Base-by-base conservation (phyloP, 2,888 invertebrate species). In the Aproaerema taeniolella region DNA sequence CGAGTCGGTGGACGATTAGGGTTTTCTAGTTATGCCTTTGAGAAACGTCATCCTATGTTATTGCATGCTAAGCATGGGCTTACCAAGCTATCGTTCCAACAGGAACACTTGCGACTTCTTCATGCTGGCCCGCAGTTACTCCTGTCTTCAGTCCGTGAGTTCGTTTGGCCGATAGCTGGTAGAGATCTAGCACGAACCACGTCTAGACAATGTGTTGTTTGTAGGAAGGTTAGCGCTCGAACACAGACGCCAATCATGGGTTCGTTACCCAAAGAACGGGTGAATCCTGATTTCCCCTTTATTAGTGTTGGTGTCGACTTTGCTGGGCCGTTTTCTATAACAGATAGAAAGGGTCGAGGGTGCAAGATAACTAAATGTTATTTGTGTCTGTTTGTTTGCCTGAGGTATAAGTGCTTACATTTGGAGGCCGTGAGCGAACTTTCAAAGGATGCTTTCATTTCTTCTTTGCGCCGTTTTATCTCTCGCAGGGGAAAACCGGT, bases 41-140 rank as follows among this genome's bases (percentile, higher is more conserved):
- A 49, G n/a, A 41, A 41, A 16, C 46, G 38, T 16, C 41, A 46
- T 31, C 46, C 46, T 2, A 31, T 38, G n/a, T n/a, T 49, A 11
- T 30, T 49, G 12, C 29, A 35, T 29, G n/a, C 38, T 1, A 44
- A 42, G 6, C 47, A 50, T 41, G 31, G 37, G 11, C 31, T 50
- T 13, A 48, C 45, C 0, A 43, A 42, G 26, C n/a, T 50, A 1
- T 5, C 46, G 8, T 36, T 49, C 31, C 2, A 6, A 32, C 26
- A 7, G n/a, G 44, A 51, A 13, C 50, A 53, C 20, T 2, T 43
- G 16, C 40, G 42, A 4, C 20, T 42, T 11, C 40, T 48, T 13
- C 48, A 52, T 14, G 43, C 43, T 4, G 44, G 50, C 12, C 49
- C 50, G 10, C 49, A 52, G 30, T 25, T 43, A 7, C 45, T 52